These are phyloP conservation scores for Metaphire vulgaris DNA, from an alignment of 1,140 invertebrate species.

Conservation along the genomic window DNA sequence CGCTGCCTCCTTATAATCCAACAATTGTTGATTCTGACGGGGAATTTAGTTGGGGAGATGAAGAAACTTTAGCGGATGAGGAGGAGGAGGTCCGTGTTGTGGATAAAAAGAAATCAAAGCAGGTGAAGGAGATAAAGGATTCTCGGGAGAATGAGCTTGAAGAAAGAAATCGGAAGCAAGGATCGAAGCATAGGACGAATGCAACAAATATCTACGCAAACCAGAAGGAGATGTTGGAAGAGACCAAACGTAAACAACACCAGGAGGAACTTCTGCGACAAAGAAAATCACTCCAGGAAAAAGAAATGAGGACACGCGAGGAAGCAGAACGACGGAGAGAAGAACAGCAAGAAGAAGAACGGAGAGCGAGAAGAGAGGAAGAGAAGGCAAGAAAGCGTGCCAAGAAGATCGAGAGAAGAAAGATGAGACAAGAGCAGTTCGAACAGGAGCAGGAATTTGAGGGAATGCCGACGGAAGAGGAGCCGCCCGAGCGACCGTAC, in stretches of 20 bases:
- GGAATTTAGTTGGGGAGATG: conserved; percentile 20
- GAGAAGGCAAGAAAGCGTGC: conserved; percentile 9
- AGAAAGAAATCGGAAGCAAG: neutral
- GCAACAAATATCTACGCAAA: too few species aligned
- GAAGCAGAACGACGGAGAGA: conserved; percentile 14
- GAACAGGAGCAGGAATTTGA: conserved; percentile 26
- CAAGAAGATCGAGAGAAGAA: conserved; percentile 22
- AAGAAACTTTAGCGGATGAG: conserved; percentile 21
- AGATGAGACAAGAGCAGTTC: conserved; percentile 27
- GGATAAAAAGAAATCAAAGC: conserved; percentile 10
- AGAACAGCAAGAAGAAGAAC: conserved; percentile 19
- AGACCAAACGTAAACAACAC: conserved; percentile 10
- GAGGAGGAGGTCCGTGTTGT: conserved; percentile 7
- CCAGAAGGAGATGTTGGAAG: neutral
- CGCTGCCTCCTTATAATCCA: neutral
- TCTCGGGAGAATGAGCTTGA: conserved; percentile 21
- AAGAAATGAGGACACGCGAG: conserved; percentile 6
- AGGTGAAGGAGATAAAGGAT: conserved; percentile 19
- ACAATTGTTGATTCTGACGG: conserved; percentile 30
- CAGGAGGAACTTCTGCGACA: neutral
- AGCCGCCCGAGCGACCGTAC: conserved; percentile 3
- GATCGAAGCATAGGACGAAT: neutral
- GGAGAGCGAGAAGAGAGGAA: conserved; percentile 8
- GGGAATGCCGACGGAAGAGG: neutral
- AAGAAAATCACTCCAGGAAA: neutral